Percentiles rank a stretch among this genome's conserved stretches.
These are phyloP conservation scores for Pao palembangensis DNA, from an alignment of 2,113 vertebrate genomes.

Conservation along the genomic window DNA sequence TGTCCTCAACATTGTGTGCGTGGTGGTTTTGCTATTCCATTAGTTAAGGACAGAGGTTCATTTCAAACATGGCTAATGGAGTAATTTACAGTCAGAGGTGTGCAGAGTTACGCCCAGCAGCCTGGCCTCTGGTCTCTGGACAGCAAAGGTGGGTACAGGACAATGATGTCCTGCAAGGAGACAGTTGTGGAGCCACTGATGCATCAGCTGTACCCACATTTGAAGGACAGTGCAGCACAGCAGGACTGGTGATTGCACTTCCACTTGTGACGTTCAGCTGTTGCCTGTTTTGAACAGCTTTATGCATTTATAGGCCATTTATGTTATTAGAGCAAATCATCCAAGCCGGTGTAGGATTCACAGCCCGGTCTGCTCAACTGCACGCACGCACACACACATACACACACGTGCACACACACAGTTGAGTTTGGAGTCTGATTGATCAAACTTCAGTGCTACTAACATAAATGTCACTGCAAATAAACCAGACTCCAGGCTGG, in stretches of 20 bases:
- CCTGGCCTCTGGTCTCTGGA: constrained; percentile 38
- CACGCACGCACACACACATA: constrained; percentile 5
- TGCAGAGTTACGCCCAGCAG: constrained; percentile 56
- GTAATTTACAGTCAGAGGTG: constrained; percentile 28
- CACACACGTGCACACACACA: constrained; percentile 6
- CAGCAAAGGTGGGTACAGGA: constrained; percentile 46
- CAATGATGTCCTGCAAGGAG: constrained; percentile 16
- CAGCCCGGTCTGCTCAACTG: too few relatives aligned
- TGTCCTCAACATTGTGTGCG: constrained; percentile 2
- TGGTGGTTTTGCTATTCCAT: constrained; percentile 36
- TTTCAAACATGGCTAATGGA: constrained; percentile 41
- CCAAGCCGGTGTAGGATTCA: constrained; percentile 7
- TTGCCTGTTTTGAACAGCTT: constrained; percentile 19
- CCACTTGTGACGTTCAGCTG: constrained; percentile 22
- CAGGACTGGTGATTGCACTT: constrained; percentile 20
- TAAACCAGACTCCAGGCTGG: constrained; percentile 12
- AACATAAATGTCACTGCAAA: constrained; percentile 19
- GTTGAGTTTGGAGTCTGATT: constrained; percentile 1
- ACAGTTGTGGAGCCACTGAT: constrained; percentile 27
- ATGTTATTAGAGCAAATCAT: constrained; percentile 9
- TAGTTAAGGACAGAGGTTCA: constrained; percentile 51
- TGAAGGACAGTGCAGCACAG: constrained; percentile 10
- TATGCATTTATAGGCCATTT: constrained; percentile 11
- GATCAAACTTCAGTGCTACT: constrained; percentile 21
- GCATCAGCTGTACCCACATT: constrained; percentile 11